Conservation (phyloP, 2,888 invertebrate species). For the Cremastinae sp. region DNA sequence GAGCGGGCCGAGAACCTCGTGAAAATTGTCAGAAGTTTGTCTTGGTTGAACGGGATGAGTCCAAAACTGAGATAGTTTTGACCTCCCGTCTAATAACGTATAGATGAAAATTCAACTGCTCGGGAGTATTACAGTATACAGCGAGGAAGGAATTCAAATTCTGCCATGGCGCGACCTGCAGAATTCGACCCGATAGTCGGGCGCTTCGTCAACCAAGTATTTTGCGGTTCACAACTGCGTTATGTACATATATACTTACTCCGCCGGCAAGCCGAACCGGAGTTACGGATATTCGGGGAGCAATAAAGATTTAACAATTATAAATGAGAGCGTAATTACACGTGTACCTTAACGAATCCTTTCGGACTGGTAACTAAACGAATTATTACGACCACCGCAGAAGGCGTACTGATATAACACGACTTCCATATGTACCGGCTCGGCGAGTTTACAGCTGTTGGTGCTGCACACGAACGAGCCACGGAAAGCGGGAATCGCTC, state of each 20-base stretch:
- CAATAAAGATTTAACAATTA: conserved; percentile 49
- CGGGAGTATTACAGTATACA: background rate
- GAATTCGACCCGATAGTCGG: conserved; percentile 3
- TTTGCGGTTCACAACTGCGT: conserved; percentile 12
- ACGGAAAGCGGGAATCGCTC: too few species aligned
- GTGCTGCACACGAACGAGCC: too few species aligned
- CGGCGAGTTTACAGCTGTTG: conserved; percentile 6
- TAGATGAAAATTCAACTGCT: conserved; percentile 3
- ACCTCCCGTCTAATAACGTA: conserved; percentile 18
- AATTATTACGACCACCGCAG: conserved; percentile 55
- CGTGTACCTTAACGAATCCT: conserved; percentile 53
- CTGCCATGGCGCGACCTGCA: background rate
- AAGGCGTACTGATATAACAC: conserved; percentile 47
- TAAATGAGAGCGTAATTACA: conserved; percentile 49
- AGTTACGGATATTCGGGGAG: conserved; percentile 28
- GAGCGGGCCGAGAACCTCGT: conserved; percentile 34
- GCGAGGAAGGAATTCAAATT: conserved; percentile 36
- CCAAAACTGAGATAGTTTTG: conserved; percentile 39
- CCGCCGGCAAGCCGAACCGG: background rate
- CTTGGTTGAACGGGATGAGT: conserved; percentile 18
- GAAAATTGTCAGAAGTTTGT: conserved; percentile 49
- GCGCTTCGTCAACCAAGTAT: conserved; percentile 5
- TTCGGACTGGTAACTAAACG: conserved; percentile 40
- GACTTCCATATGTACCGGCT: conserved; percentile 27
- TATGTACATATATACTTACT: too few species aligned